Conservation (phyloP, 2,888 invertebrate genomes). For the Brachylomia viminalis region DNA sequence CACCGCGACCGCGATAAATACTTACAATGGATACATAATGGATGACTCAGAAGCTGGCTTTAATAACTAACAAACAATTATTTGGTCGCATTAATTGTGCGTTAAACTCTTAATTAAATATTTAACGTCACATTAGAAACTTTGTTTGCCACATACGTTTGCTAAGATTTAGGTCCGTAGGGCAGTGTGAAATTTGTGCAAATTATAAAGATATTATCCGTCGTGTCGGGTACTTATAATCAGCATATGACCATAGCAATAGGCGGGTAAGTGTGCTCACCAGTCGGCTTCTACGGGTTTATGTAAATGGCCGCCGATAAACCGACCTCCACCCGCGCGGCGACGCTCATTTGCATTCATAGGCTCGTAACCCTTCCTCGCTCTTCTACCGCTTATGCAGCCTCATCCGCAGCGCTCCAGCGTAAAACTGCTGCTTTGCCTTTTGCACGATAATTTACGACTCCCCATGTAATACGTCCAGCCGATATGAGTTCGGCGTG, state of each 20-base stretch:
- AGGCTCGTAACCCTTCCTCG: constrained; percentile 90
- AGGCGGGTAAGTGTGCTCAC: constrained; percentile 80
- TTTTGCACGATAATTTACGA: constrained; percentile 89
- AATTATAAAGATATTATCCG: constrained; percentile 67
- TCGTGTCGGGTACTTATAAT: constrained; percentile 78
- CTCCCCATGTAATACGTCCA: constrained; percentile 88
- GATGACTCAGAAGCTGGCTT: constrained; percentile 17
- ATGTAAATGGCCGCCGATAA: constrained; percentile 89
- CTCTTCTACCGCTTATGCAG: constrained; percentile 82
- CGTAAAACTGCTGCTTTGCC: constrained; percentile 87
- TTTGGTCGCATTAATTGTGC: constrained; percentile 34
- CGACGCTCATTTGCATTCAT: constrained; percentile 90
- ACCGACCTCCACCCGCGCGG: constrained; percentile 83
- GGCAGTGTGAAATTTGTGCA: constrained; percentile 40
- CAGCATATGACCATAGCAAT: constrained; percentile 80
- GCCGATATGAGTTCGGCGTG: constrained; percentile 87
- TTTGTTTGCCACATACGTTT: constrained; percentile 37
- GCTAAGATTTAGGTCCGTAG: constrained; percentile 49
- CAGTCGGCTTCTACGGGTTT: constrained; percentile 84
- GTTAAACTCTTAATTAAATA: constrained; percentile 36
- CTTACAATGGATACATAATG: constrained; percentile 56
- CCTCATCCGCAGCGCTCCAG: constrained; percentile 77
- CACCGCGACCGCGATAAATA: constrained; percentile 40
- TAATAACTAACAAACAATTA: constrained; percentile 35
- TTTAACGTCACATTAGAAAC: constrained; percentile 41